A percentile compares a stretch with the other conserved stretches of the same genome.
These are phyloP conservation scores for Emys orbicularis DNA, from an alignment of 2,797 vertebrate species.

Conservation along the genomic window DNA sequence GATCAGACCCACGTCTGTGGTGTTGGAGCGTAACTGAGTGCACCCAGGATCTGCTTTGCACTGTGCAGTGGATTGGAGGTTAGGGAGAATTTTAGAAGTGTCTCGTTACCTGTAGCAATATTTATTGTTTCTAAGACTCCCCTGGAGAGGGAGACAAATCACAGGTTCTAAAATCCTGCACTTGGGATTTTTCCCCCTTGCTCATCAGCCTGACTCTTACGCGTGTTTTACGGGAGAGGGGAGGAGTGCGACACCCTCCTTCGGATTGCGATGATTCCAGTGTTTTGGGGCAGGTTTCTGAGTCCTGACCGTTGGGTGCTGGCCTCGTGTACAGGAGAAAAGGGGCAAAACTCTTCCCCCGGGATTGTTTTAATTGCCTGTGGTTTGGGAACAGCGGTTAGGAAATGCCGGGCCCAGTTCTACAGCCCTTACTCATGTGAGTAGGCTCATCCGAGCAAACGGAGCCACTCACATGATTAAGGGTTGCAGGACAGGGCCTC, in stretches of 20 bases:
- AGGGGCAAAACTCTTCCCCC: neutral
- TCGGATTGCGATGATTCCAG: neutral
- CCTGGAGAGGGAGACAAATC: neutral
- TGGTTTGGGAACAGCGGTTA: neutral
- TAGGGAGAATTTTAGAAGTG: neutral
- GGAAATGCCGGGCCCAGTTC: constrained; percentile 17
- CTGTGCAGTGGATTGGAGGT: neutral
- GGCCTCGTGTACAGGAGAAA: neutral
- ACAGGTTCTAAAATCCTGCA: neutral
- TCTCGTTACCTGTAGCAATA: neutral
- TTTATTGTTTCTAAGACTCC: neutral
- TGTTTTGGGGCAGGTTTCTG: constrained; percentile 26
- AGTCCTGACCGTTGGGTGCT: neutral
- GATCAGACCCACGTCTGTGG: neutral
- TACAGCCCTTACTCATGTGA: constrained; percentile 50
- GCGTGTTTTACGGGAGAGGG: neutral
- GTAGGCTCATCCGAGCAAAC: neutral
- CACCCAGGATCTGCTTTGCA: fast-evolving
- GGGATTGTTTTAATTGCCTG: neutral
- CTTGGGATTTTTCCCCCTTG: fast-evolving
- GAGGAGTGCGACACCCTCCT: neutral
- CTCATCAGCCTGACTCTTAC: neutral
- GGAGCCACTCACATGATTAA: neutral
- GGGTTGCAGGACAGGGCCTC: neutral
- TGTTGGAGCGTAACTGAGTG: neutral